Conservation (phyloP, 1,140 invertebrate species). For the Trypoxylus dichotomus region DNA sequence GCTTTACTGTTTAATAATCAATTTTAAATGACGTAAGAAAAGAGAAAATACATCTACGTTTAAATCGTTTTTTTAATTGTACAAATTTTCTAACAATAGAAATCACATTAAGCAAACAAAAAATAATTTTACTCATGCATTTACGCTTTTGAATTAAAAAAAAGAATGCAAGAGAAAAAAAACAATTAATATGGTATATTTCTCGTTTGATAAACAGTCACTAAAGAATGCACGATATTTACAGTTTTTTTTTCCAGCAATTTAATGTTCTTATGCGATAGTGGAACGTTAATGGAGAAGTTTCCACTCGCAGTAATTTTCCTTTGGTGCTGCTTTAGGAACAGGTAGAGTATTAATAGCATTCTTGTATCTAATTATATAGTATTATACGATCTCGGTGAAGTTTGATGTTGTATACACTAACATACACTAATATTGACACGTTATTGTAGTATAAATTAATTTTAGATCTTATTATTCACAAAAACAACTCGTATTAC, state of each 20-base stretch:
- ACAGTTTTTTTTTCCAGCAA: not conserved
- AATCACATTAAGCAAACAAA: no score
- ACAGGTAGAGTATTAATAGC: slow-evolving; percentile 17
- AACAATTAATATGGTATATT: not conserved
- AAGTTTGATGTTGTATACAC: not conserved
- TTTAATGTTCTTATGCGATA: not conserved
- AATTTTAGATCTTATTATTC: no score
- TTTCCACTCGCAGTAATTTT: slow-evolving; percentile 2
- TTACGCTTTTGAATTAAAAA: no score
- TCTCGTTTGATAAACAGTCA: not conserved
- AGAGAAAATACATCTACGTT: no score
- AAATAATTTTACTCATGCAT: no score
- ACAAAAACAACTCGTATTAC: no score
- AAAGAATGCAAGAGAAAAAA: no score
- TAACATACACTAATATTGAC: not conserved
- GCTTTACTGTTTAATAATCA: no score
- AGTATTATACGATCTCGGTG: not conserved
- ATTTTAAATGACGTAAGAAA: no score
- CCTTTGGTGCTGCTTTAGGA: not conserved
- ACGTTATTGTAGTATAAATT: not conserved
- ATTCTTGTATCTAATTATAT: slow-evolving; percentile 19
- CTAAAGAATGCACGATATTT: slow-evolving; percentile 14
- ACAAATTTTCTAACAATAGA: no score
- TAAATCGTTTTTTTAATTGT: no score
- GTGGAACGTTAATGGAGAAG: slow-evolving; percentile 10